phyloP scores from a whole-genome alignment of 2,888 invertebrate species.

The Boloria selene region DNA sequence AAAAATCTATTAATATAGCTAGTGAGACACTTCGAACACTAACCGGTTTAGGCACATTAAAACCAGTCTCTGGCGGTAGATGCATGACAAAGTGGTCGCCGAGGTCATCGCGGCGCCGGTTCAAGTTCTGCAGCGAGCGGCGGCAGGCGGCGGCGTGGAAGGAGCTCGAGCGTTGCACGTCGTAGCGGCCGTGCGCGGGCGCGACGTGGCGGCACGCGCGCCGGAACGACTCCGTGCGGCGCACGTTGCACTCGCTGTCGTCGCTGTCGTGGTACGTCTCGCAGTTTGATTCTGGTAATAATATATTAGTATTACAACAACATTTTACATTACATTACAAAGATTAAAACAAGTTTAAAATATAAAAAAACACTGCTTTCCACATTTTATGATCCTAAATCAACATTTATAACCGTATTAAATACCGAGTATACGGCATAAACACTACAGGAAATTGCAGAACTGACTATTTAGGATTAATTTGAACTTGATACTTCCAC shows the following conservation, averaged over 20 bases:
- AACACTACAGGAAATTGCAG: too few species aligned
- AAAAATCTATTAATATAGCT: too few species aligned
- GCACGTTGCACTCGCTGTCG: constrained; percentile 72
- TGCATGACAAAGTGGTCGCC: constrained; percentile 73
- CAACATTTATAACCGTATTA: too few species aligned
- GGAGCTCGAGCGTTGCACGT: constrained; percentile 68
- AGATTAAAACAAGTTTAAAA: background rate
- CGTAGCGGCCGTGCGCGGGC: constrained; percentile 51
- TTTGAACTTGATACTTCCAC: too few species aligned
- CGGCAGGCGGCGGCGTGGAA: constrained; percentile 71
- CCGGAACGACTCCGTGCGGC: constrained; percentile 71
- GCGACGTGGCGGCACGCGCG: constrained; percentile 58
- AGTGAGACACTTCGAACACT: constrained; percentile 30
- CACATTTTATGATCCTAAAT: too few species aligned
- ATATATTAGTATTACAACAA: too few species aligned
- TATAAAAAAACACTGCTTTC: too few species aligned
- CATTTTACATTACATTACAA: too few species aligned
- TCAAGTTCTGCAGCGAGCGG: constrained; percentile 73
- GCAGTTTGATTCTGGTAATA: constrained; percentile 52
- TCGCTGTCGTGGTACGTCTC: constrained; percentile 75
- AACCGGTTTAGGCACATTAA: constrained; percentile 68
- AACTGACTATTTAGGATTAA: too few species aligned
- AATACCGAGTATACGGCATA: too few species aligned
- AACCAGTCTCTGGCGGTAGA: constrained; percentile 68
- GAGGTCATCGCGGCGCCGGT: constrained; percentile 65